Percentiles rank a stretch among this genome's conserved stretches.
phyloP scores from a whole-genome alignment of 2,113 vertebrate genomes.

The Camelus bactrianus region DNA sequence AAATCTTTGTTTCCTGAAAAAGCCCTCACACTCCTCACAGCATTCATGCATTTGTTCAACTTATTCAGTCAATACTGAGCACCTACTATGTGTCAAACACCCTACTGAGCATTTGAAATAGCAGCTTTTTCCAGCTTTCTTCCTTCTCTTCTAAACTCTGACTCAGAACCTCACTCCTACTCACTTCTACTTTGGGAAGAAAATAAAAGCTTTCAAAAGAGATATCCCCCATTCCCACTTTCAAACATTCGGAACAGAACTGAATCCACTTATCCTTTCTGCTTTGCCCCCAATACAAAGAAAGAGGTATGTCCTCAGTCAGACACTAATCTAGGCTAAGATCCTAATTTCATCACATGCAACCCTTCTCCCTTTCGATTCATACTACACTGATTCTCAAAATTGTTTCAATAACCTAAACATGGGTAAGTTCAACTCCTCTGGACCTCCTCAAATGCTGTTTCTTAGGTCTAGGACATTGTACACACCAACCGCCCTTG shows the following conservation, averaged over 20 bases:
- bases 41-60: background rate
- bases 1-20: background rate
- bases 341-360: background rate
- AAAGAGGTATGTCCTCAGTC: background rate
- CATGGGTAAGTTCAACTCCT: background rate
- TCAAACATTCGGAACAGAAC: background rate
- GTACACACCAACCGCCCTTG: background rate
- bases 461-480: background rate
- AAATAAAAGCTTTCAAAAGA: conserved; percentile 18
- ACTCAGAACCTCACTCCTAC: background rate
- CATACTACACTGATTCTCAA: background rate
- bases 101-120: background rate
- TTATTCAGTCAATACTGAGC: background rate
- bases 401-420: background rate
- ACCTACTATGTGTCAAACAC: background rate
- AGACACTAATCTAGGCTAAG: background rate
- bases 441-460: background rate
- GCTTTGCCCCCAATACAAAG: background rate
- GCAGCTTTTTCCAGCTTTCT: background rate
- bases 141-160: background rate
- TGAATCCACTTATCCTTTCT: background rate
- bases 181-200: background rate
- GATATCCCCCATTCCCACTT: background rate
- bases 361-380: background rate
- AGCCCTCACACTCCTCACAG: background rate